These are phyloP conservation scores for Anser cygnoides DNA, from an alignment of 2,113 vertebrate genomes.

Conservation along the genomic window DNA sequence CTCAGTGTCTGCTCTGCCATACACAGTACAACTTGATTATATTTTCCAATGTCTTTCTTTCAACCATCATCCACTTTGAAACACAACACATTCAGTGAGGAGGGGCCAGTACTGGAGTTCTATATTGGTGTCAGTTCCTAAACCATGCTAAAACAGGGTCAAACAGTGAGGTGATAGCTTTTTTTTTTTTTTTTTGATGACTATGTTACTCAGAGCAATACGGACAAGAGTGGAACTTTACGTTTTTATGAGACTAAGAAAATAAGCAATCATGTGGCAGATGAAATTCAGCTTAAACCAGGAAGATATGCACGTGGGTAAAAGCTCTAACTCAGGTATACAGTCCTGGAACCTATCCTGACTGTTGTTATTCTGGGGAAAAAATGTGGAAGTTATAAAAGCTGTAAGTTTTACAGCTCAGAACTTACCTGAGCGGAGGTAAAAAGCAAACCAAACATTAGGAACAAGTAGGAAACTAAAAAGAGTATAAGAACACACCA, in stretches of 20 bases:
- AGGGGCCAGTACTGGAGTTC: neutral
- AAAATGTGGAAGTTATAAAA: neutral
- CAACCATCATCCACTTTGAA: neutral
- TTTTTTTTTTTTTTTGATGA: neutral
- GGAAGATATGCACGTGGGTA: accelerated
- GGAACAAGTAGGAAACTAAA: neutral
- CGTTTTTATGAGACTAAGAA: neutral
- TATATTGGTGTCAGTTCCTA: neutral
- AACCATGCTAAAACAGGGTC: neutral
- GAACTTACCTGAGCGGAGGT: accelerated
- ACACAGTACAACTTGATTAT: accelerated
- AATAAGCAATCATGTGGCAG: neutral
- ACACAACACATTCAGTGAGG: neutral
- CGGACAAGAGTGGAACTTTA: neutral
- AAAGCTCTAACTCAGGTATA: neutral
- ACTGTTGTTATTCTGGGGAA: neutral
- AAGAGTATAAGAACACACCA: accelerated
- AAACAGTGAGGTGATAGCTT: neutral
- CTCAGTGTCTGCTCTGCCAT: neutral
- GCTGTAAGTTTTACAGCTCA: neutral
- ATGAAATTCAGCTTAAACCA: neutral
- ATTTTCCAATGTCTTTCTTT: neutral
- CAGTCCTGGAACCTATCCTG: neutral
- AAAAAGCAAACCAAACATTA: neutral
- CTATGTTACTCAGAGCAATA: neutral